phyloP scores from a whole-genome alignment of 2,797 vertebrate species.

The Thripadectes ignobilis region DNA sequence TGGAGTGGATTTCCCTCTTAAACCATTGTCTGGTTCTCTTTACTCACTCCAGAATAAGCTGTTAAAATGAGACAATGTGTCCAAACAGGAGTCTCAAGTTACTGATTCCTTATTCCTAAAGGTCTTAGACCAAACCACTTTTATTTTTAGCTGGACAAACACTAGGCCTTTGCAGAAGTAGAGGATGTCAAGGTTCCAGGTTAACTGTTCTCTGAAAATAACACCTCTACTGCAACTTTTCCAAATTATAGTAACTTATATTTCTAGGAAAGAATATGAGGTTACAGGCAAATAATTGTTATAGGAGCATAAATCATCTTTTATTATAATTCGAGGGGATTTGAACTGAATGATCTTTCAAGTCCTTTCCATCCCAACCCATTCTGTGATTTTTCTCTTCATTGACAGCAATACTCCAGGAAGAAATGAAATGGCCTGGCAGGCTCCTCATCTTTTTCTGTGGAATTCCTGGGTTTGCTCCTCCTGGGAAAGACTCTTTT shows the following conservation, averaged over 20 bases:
- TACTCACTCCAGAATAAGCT: not conserved
- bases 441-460: not conserved
- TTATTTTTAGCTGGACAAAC: not conserved
- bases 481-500: not conserved
- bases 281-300: not conserved
- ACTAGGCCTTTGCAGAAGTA: not conserved
- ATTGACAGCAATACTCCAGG: not conserved
- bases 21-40: not conserved
- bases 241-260: not conserved
- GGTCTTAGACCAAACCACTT: rapidly evolving
- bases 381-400: not conserved
- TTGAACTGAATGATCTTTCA: not conserved
- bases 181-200: not conserved
- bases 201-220: not conserved
- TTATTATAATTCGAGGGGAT: not conserved
- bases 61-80: not conserved
- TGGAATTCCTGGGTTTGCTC: not conserved
- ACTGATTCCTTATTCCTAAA: not conserved
- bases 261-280: not conserved
- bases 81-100: not conserved
- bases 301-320: not conserved
- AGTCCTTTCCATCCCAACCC: not conserved
- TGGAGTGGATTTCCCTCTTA: not conserved
- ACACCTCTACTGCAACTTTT: not conserved
- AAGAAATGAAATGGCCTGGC: not conserved